Evolutionary conservation across 1,140 invertebrate species (phyloP).

Genomic region (Meloidogyne floridensis): DNA sequence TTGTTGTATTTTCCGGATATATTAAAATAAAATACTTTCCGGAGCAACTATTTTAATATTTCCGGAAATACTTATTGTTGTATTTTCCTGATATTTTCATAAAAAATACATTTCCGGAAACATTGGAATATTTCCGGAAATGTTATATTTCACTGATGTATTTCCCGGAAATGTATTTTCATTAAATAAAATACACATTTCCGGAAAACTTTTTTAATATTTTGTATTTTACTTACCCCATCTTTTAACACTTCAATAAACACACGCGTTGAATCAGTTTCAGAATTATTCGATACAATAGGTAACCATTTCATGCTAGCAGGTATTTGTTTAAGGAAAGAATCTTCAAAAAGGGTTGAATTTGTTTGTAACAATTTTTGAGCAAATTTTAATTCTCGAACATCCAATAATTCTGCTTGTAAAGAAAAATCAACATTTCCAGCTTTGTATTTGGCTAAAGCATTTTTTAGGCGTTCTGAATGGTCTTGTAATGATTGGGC

Average conservation of each 20-base stretch:
- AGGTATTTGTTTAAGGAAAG: conserved; percentile 32
- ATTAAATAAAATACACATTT: too few relatives aligned
- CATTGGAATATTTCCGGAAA: too few relatives aligned
- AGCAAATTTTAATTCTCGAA: conserved; percentile 25
- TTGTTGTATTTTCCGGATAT: too few relatives aligned
- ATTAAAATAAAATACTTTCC: too few relatives aligned
- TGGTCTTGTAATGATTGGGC: conserved; percentile 32
- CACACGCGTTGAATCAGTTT: conserved; percentile 1
- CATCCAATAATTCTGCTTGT: conserved; percentile 7
- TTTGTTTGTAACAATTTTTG: conserved; percentile 14
- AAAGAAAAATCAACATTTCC: background rate
- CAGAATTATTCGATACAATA: background rate
- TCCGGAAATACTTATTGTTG: too few relatives aligned
- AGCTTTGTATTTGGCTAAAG: background rate
- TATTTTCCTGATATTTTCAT: background rate
- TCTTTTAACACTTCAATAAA: conserved; percentile 40
- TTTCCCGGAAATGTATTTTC: too few relatives aligned
- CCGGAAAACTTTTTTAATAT: too few relatives aligned
- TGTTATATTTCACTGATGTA: too few relatives aligned
- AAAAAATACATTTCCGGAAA: background rate
- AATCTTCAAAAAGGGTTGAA: conserved; percentile 14
- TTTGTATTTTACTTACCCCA: conserved; percentile 4
- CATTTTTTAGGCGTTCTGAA: conserved; percentile 21
- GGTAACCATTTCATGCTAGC: conserved; percentile 25
- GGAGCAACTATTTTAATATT: too few relatives aligned